Conservation (phyloP, 1,140 invertebrate species). For the Aphidius ervi region DNA sequence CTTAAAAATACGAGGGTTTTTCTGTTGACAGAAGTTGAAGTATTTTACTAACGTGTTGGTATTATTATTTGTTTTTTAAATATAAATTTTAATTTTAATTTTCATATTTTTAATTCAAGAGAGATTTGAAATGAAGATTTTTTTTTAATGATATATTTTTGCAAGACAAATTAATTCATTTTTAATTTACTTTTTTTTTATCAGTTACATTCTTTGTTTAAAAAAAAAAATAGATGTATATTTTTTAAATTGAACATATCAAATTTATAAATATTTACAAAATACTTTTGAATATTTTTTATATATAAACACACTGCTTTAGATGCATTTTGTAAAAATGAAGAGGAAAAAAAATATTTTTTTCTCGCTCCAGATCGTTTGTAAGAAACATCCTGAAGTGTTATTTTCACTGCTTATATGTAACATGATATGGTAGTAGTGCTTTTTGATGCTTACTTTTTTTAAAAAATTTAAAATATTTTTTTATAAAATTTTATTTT, state of each 20-base stretch:
- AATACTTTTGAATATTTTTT: neutral
- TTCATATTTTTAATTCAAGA: no score
- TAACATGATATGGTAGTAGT: neutral
- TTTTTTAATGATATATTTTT: no score
- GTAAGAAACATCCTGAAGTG: conserved; percentile 6
- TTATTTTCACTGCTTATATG: conserved; percentile 8
- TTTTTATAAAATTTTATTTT: neutral
- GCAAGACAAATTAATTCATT: no score
- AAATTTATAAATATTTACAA: neutral
- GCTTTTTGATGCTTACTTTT: neutral
- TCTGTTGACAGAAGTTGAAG: neutral
- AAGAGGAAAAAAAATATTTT: no score
- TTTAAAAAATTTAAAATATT: neutral
- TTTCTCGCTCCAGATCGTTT: conserved; percentile 2
- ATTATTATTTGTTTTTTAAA: neutral
- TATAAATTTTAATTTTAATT: no score
- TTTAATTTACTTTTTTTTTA: no score
- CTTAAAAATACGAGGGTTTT: neutral
- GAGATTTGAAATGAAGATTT: no score
- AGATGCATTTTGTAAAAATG: neutral
- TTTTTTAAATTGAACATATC: neutral
- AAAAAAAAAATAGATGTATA: neutral
- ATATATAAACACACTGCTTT: neutral
- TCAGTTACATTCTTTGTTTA: no score
- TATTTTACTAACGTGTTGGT: neutral